A percentile compares a stretch with the other conserved stretches of the same genome.
Evolutionary conservation across 2,888 invertebrate genomes (phyloP).

Genomic region (Kryphioiulus occultus): DNA sequence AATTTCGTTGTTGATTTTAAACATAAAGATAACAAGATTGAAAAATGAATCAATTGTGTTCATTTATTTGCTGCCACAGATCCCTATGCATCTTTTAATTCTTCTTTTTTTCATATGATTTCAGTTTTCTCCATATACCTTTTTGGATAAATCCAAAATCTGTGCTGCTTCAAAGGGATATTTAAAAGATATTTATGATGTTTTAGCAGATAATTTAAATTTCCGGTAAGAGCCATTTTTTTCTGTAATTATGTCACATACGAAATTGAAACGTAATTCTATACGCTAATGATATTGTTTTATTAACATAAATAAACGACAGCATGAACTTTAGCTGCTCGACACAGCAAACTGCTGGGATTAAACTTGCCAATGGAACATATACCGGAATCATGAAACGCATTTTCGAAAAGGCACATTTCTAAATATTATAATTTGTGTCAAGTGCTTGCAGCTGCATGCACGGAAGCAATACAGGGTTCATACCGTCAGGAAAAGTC

Average conservation of each 20-base stretch:
- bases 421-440: background rate
- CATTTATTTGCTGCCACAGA: too few relatives aligned
- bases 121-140: background rate
- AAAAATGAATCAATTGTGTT: too few relatives aligned
- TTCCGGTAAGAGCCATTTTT: background rate
- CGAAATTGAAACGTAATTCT: background rate
- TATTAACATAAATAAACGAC: background rate
- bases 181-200: background rate
- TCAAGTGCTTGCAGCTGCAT: too few relatives aligned
- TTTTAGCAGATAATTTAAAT: background rate
- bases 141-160: background rate
- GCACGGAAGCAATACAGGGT: too few relatives aligned
- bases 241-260: background rate
- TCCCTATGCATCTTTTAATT: too few relatives aligned
- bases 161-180: background rate
- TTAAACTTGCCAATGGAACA: slow-evolving; percentile 7
- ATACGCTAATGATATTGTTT: background rate
- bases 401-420: background rate
- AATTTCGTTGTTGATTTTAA: too few relatives aligned
- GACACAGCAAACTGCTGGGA: background rate
- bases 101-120: background rate
- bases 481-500: too few relatives aligned
- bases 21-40: too few relatives aligned
- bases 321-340: background rate
- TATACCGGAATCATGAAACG: slow-evolving; percentile 1